Evolutionary conservation across 2,888 invertebrate species (phyloP), one percentile per base, ranked within the genome.

Genomic region (Tetrapedia diversipes): DNA sequence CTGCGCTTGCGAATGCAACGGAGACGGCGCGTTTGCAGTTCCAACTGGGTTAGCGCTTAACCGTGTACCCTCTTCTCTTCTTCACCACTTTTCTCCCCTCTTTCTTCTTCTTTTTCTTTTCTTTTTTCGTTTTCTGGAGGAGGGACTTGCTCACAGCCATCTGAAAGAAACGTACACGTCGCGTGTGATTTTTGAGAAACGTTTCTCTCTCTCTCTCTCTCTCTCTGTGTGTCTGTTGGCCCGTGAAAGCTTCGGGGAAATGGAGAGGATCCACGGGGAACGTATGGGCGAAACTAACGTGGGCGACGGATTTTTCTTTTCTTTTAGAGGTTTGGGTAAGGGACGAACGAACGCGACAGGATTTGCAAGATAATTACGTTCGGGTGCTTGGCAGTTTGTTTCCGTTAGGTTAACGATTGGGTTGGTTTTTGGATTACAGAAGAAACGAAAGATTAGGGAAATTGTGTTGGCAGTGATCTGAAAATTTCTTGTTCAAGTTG

Each of bases 21-120:
- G 22, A 41, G 10, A 22, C 3, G n/a, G 37, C 39, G 64, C 45
- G 66, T 66, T 73, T 73, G 56, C 65, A 75, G 65, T 37, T 49
- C 54, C 56, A 73, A 73, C 22, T 57, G 34, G 73, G 60, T 73
- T 69, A 57, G 27, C 61, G 69, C 37, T 73, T 51, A 66, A 73
- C 2, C 64, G 43, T 59, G 59, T 54, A 29, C 24, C 43, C n/a
- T 45, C 19, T 41, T 34, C 41, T 32, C 8, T 65, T 24, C 39
- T 49, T 16, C n/a, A n/a, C n/a, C n/a, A n/a, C n/a, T 2, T 49
- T 16, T 14, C 10, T 47, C n/a, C 19, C 16, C 27, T 1, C 16
- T 10, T 8, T 53, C n/a, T 24, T n/a, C 0, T 1, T 16, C 39
- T 29, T 16, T 6, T 27, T 6, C 43, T 6, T 16, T 4, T 1